Base-by-base conservation (phyloP, 2,113 vertebrate species). In the Cyprinodon variegatus region DNA sequence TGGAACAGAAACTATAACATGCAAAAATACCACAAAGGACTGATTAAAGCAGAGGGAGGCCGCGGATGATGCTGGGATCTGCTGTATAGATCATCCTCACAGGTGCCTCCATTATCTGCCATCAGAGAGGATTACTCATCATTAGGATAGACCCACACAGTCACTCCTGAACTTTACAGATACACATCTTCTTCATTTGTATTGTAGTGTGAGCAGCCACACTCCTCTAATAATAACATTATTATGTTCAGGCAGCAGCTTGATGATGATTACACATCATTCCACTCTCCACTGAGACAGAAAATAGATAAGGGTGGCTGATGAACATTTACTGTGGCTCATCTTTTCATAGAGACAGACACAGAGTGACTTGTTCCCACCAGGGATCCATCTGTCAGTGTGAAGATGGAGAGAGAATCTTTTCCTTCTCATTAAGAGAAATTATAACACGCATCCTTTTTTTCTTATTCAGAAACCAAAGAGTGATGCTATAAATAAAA, bases 231-330 rank as follows among this genome's bases (percentile, higher is more conserved):
- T 91, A 72, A 89, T 80, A 83, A 83, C 70, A 79, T 83, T 74
- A 86, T 86, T 57, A 85, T 87, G 84, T 84, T 89, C 76, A 82
- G 67, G 22, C 75, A 59, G 76, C 82, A 86, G 88, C 87, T 81
- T 90, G 86, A 90, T 88, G 83, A 86, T 90, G 79, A 90, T 90
- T 79, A 84, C 78, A 61, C 68, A 63, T 84, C 77, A 84, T 86
- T 86, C 73, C 68, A 65, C 81, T 86, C 84, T 84, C 69, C 4
- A 14, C 77, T 64, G 72, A 82, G 84, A 84, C 77, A 79, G 85
- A 88, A 83, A 88, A 86, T 78, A 81, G 77, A 88, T 81, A 74
- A 78, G 68, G 79, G 78, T 72, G 73, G 84, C 57, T 68, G 79
- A 85, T 89, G 74, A 83, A 87, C 65, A 72, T 72, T 61, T 29